These are phyloP conservation scores for Morelia viridis DNA, from an alignment of 2,797 vertebrate species.

Conservation along the genomic window DNA sequence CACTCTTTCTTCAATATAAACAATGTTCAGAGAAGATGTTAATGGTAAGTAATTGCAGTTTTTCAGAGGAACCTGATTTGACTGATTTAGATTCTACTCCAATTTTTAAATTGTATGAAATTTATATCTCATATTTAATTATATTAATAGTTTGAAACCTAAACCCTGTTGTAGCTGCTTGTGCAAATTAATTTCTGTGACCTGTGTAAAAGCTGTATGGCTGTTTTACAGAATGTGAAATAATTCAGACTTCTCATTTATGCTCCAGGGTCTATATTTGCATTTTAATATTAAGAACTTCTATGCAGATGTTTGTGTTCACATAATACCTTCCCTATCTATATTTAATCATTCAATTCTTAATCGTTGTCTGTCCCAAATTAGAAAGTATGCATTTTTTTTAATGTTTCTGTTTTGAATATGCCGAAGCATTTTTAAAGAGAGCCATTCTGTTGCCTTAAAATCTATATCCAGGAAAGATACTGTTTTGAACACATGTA, in stretches of 20 bases:
- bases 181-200: neutral
- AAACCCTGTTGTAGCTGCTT: neutral
- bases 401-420: neutral
- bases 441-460: neutral
- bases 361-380: neutral
- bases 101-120: conserved; percentile 1
- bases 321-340: neutral
- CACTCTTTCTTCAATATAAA: neutral
- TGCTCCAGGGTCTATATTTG: conserved; percentile 9
- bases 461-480: neutral
- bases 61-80: conserved; percentile 29
- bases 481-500: neutral
- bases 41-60: neutral
- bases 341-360: neutral
- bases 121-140: neutral
- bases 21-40: neutral
- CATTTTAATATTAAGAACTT: neutral
- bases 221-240: conserved; percentile 20
- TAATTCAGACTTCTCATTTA: conserved; percentile 27
- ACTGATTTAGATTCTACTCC: conserved; percentile 1
- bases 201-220: neutral
- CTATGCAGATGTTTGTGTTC: neutral
- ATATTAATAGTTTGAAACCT: neutral
- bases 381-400: neutral
- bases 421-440: neutral